Evolutionary conservation across 1,140 invertebrate genomes (phyloP), one percentile per base, ranked within the genome.

Genomic region (Oryzaephilus surinamensis): DNA sequence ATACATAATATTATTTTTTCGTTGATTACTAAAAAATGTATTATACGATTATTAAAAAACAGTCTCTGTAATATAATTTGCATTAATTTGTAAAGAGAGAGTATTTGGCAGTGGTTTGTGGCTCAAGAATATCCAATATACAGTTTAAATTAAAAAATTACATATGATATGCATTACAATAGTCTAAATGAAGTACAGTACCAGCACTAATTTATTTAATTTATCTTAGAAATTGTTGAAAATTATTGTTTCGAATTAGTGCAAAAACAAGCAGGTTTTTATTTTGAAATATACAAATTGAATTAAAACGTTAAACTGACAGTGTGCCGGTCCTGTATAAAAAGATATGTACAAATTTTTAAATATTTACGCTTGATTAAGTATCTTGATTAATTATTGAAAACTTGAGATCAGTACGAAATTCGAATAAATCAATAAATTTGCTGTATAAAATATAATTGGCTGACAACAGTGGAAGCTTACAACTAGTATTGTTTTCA

Each of bases 101-200:
- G 52, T 51, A 50, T 50, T 47, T 57, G 54, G 54, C 54, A 56
- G 54, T 56, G 54, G 41, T 43, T 45, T 43, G 54, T 56, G 54
- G 54, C 54, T 56, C 32, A 42, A 46, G 24, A 39, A 24, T 37
- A 44, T 28, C n/a, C 26, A 50, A 54, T 52, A 50, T 56, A 56
- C 46, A 53, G 21, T 33, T 30, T 34, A 47, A n/a, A 32, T 12
- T 38, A 33, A 45, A 32, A 32, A 17, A 40, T 16, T 43, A 43
- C 24, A 32, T 37, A 38, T 50, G 48, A 51, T 54, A 54, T 51
- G 51, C 51, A 46, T 43, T 42, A 41, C n/a, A n/a, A n/a, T n/a
- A n/a, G n/a, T n/a, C n/a, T n/a, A n/a, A n/a, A n/a, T n/a, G n/a
- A n/a, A n/a, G n/a, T 38, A 41, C 24, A 30, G 18, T 40, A 33